Base-by-base conservation (phyloP, 2,888 invertebrate genomes). In the Catocala fraxini region DNA sequence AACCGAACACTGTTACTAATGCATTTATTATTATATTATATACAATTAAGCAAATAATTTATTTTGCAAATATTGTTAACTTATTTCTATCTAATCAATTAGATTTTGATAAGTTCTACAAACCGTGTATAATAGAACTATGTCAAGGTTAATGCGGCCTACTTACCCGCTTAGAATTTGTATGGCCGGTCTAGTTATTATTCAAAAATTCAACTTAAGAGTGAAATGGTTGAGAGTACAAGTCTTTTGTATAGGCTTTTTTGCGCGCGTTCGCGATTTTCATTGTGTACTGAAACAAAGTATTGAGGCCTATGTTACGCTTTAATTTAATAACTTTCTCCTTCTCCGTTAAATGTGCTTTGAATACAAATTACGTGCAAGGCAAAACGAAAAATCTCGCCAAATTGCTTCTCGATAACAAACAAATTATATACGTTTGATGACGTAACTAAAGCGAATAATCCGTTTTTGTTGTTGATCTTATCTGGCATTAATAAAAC, bases 141-240 rank as follows among this genome's bases (percentile, higher is more conserved):
- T 86, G 91, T 89, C 91, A 90, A 89, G 91, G 91, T 73, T 77
- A 84, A 72, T 60, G 73, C 75, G 87, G 73, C 79, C 89, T 59
- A 88, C 79, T 89, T 77, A 88, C 88, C 73, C 55, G 65, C 57
- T 79, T 75, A 53, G 1, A 61, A 49, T 48, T 83, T 70, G 54
- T 63, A 45, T 68, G 56, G 59, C 57, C 41, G 64, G 64, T 68
- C 63, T 64, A 54, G 43, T 46, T 56, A 46, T 55, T 60, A 49
- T 60, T 60, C 55, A 39, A 46, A 56, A 60, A 45, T 9, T 59
- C 9, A 13, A 49, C 45, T 46, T 34, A 51, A 60, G 60, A 56
- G 39, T 60, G 41, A 60, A 41, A 51, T 35, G 54, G 48, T 41
- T 4, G 43, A 45, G 48, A 35, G 51, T 35, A 6, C 25, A 47